phyloP scores from a whole-genome alignment of 2,888 invertebrate species.

The Lasius fuliginosus region DNA sequence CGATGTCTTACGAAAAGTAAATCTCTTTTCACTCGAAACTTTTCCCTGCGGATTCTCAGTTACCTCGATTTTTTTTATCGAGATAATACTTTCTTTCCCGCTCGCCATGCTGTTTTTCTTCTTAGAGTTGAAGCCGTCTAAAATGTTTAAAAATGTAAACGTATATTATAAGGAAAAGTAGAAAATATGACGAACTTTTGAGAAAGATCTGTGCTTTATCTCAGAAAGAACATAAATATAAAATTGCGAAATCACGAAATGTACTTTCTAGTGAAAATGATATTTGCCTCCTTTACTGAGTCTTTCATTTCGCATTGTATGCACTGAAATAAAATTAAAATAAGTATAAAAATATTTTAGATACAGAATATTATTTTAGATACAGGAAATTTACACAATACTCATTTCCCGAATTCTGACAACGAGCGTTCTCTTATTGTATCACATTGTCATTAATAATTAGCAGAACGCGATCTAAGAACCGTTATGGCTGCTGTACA shows the following conservation, averaged over 20 bases:
- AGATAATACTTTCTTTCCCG: neutral
- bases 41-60: slow-evolving; percentile 38
- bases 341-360: slow-evolving; percentile 14
- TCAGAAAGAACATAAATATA: neutral
- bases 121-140: neutral
- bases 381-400: neutral
- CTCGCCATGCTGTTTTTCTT: neutral
- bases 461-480: slow-evolving; percentile 1
- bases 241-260: neutral
- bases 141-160: neutral
- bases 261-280: neutral
- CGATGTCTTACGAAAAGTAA: slow-evolving; percentile 43
- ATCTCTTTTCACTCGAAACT: slow-evolving; percentile 7
- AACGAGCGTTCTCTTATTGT: neutral
- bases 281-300: too few species aligned
- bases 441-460: slow-evolving; percentile 1
- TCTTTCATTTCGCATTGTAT: neutral
- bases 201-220: neutral
- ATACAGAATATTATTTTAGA: neutral
- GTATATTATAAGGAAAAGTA: neutral
- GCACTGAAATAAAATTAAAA: neutral
- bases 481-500: neutral
- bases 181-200: neutral
- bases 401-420: neutral
- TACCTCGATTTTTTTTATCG: slow-evolving; percentile 25